A percentile compares a stretch with the other conserved stretches of the same genome.
Conservation (phyloP, 2,797 vertebrate species). For the Petrocephalus sullivani region DNA sequence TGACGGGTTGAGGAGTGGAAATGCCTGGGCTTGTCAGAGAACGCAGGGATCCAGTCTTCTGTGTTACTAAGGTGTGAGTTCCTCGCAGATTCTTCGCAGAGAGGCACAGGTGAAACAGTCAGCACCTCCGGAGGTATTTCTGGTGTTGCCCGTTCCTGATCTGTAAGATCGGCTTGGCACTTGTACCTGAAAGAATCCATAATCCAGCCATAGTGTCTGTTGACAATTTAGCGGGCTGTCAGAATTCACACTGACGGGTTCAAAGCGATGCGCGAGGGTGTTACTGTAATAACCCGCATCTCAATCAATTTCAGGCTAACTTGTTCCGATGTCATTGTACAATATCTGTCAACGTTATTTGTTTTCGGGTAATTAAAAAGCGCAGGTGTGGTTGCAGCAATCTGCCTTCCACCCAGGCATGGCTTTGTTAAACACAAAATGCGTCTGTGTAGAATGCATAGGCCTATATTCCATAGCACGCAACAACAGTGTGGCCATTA, state of each 20-base stretch:
- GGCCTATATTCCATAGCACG: neutral
- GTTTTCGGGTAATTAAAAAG: neutral
- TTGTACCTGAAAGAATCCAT: neutral
- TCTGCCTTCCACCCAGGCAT: neutral
- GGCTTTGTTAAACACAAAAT: neutral
- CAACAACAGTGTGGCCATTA: neutral
- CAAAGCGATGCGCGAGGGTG: neutral
- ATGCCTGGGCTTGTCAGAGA: neutral
- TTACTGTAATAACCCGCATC: neutral
- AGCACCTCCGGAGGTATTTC: neutral
- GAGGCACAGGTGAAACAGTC: neutral
- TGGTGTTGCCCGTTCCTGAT: constrained; percentile 6
- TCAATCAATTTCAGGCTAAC: neutral
- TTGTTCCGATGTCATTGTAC: neutral
- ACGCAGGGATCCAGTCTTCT: neutral
- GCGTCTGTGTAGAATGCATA: neutral
- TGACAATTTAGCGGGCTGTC: neutral
- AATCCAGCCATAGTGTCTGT: neutral
- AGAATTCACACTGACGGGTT: neutral
- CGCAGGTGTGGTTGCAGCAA: neutral
- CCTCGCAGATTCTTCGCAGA: neutral
- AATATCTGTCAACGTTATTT: too few species aligned
- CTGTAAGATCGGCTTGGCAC: neutral
- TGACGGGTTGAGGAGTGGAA: neutral
- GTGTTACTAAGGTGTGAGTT: neutral